These are phyloP conservation scores for Betta splendens DNA, from an alignment of 2,797 vertebrate genomes.

Conservation along the genomic window DNA sequence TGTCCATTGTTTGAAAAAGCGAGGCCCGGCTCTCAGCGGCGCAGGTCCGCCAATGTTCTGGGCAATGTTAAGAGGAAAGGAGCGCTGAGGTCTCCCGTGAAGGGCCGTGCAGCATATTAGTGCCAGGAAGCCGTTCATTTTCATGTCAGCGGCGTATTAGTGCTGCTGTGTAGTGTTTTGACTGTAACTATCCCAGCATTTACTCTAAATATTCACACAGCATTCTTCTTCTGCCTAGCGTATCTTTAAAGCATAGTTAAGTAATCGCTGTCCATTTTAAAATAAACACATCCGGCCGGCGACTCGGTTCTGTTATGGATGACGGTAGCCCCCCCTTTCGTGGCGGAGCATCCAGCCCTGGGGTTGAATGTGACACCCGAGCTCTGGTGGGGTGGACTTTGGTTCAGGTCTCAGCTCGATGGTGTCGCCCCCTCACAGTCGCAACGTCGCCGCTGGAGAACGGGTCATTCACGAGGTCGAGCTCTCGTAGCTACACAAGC, in stretches of 20 bases:
- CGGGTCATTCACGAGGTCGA: slow-evolving; percentile 39
- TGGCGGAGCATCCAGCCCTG: slow-evolving; percentile 55
- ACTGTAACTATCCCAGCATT: slow-evolving; percentile 74
- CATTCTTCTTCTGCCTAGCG: slow-evolving; percentile 68
- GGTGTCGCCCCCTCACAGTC: slow-evolving; percentile 47
- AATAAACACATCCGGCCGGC: slow-evolving; percentile 75
- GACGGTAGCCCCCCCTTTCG: slow-evolving; percentile 58
- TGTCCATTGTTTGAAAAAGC: slow-evolving; percentile 74
- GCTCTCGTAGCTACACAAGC: slow-evolving; percentile 48
- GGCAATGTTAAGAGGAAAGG: slow-evolving; percentile 75
- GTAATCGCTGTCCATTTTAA: slow-evolving; percentile 76
- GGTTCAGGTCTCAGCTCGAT: slow-evolving; percentile 41
- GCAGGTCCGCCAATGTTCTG: slow-evolving; percentile 68
- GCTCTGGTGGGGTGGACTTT: slow-evolving; percentile 43
- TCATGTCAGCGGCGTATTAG: slow-evolving; percentile 72
- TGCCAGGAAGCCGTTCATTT: slow-evolving; percentile 77
- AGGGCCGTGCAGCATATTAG: slow-evolving; percentile 77
- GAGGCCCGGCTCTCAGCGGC: slow-evolving; percentile 38
- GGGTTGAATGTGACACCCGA: slow-evolving; percentile 49
- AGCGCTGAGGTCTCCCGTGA: slow-evolving; percentile 63
- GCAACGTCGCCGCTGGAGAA: slow-evolving; percentile 45
- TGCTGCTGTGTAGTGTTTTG: slow-evolving; percentile 69
- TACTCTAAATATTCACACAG: slow-evolving; percentile 74
- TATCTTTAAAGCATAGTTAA: slow-evolving; percentile 75
- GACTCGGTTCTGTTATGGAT: slow-evolving; percentile 63